These are phyloP conservation scores for Panurus biarmicus DNA, from an alignment of 2,113 vertebrate genomes.

Conservation along the genomic window DNA sequence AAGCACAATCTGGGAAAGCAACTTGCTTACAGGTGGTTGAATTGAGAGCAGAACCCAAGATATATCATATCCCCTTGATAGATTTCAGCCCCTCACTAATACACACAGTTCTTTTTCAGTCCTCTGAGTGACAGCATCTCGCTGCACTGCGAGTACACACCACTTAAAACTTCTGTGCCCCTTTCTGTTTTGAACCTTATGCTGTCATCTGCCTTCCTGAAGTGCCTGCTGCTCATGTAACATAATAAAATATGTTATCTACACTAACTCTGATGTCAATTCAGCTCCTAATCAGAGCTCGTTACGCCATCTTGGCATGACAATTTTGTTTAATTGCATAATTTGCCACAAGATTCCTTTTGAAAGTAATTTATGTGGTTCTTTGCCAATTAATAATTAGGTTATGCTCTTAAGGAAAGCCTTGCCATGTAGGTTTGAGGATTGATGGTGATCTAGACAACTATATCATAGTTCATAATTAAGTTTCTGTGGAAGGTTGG, in stretches of 20 bases:
- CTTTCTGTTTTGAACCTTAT: neutral
- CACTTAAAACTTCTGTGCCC: neutral
- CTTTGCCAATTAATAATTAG: neutral
- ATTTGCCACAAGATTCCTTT: neutral
- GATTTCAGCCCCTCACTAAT: neutral
- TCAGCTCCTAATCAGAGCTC: neutral
- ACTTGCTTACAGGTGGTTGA: neutral
- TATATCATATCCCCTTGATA: neutral
- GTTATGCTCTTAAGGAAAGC: neutral
- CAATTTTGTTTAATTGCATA: neutral
- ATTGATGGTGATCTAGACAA: neutral
- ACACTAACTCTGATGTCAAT: neutral
- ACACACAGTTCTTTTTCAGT: neutral
- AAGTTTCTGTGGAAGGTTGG: neutral
- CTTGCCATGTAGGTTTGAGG: neutral
- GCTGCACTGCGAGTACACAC: neutral
- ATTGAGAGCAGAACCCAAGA: neutral
- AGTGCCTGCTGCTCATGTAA: neutral
- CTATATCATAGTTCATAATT: neutral
- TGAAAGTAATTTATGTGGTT: neutral
- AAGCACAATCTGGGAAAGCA: neutral
- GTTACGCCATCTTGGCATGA: neutral
- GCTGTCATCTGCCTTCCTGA: neutral
- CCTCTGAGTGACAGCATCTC: neutral
- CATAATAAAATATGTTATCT: neutral